Evolutionary conservation across 2,888 invertebrate genomes (phyloP), one percentile per base, ranked within the genome.

Genomic region (Caenorhabditis sp.): DNA sequence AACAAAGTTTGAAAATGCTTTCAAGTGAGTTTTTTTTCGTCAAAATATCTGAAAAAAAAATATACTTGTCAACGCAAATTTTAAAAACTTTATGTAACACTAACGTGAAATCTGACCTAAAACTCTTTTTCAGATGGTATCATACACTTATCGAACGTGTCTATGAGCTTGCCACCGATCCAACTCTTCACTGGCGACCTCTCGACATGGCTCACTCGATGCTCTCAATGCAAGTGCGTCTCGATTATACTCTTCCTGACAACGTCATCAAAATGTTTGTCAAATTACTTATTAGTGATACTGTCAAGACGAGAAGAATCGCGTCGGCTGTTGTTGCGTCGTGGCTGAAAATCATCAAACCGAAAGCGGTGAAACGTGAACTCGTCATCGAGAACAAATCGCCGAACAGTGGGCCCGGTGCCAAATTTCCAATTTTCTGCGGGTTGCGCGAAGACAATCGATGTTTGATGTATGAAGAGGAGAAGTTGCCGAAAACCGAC

Each of bases 151-250:
- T 77, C 24, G 62, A 70, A 0, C 54, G 67, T 8, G 67, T 85
- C 19, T 62, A 77, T 23, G 65, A 69, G 49, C 61, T 83, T 10
- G 70, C 79, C 0, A 60, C 43, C 12, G 76, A 84, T 64, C 67
- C 79, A 1, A 74, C 60, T 12, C 78, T 86, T 24, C 93, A 93
- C 87, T 95, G 95, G 95, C 91, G 94, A 58, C 93, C 93, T 77
- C 91, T 92, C 61, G 91, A 92, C 77, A 91, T 94, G 88, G 92
- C 92, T 0, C 91, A 93, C 26, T 76, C 91, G 75, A 91, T 94
- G 89, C 89, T 95, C 10, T 91, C 91, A 1, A 91, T 92, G 83
- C 90, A 94, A 67, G 91, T 93, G 0, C 92, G 94, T 8, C 43
- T 61, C 62, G 85, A 85, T 64, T 66, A 71, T 0, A 88, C 89